Percentiles rank a stretch among this genome's conserved stretches.
Conservation (phyloP, 1,140 invertebrate species). For the Aphelenchoides avenae region DNA sequence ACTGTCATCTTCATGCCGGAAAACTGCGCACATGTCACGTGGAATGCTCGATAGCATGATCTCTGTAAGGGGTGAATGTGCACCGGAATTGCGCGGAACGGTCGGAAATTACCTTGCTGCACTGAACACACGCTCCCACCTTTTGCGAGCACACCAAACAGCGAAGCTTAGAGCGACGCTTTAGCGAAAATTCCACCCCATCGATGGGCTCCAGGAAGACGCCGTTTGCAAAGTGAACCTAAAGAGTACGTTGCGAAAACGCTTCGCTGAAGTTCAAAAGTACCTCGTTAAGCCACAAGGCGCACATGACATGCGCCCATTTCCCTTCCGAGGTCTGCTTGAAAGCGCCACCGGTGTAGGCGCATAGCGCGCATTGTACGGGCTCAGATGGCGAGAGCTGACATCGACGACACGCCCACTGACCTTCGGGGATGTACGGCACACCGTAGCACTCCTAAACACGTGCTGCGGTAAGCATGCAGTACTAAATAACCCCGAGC, state of each 20-base stretch:
- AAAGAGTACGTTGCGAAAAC: slow-evolving; percentile 6
- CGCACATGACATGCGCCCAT: slow-evolving; percentile 98
- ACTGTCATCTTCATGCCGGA: slow-evolving; percentile 36
- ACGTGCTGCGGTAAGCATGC: too few relatives aligned
- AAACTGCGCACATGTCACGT: slow-evolving; percentile 38
- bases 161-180: slow-evolving; percentile 85
- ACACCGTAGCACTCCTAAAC: slow-evolving; percentile 88
- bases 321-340: slow-evolving; percentile 92
- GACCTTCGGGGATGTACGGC: slow-evolving; percentile 96
- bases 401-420: slow-evolving; percentile 91
- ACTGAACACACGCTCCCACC: slow-evolving; percentile 94
- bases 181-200: slow-evolving; percentile 88
- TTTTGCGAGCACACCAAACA: slow-evolving; percentile 95
- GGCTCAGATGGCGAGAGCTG: slow-evolving; percentile 88
- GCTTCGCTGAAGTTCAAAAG: background rate
- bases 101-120: slow-evolving; percentile 59
- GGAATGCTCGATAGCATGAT: slow-evolving; percentile 29
- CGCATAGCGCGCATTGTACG: slow-evolving; percentile 93
- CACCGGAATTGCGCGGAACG: slow-evolving; percentile 2
- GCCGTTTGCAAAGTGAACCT: slow-evolving; percentile 46
- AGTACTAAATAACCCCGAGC: too few relatives aligned
- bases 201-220: slow-evolving; percentile 77
- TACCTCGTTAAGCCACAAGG: slow-evolving; percentile 91
- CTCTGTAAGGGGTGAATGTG: slow-evolving; percentile 22
- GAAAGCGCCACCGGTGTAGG: slow-evolving; percentile 94